These are phyloP conservation scores for Crossocerus cetratus DNA, from an alignment of 2,888 invertebrate species.

Conservation along the genomic window DNA sequence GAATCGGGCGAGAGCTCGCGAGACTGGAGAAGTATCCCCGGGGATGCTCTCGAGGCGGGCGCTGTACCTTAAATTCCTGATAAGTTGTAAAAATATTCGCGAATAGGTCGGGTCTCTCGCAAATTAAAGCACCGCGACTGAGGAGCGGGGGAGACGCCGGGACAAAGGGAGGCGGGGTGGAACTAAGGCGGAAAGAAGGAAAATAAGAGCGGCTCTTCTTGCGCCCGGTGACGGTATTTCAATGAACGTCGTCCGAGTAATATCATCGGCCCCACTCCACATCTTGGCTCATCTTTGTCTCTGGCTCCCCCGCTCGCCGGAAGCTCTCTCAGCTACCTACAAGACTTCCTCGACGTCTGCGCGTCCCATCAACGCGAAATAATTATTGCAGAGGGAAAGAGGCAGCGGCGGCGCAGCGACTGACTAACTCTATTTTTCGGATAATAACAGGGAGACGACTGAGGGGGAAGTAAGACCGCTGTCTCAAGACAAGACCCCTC, in stretches of 20 bases:
- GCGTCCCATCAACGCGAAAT: slow-evolving; percentile 24
- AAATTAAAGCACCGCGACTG: slow-evolving; percentile 38
- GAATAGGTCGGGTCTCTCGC: slow-evolving; percentile 30
- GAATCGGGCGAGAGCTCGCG: slow-evolving; percentile 7
- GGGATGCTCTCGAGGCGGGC: no score
- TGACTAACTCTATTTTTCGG: background rate
- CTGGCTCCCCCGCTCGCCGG: background rate
- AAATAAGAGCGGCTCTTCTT: slow-evolving; percentile 30
- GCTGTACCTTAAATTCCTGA: slow-evolving; percentile 4
- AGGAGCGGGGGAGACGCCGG: slow-evolving; percentile 7
- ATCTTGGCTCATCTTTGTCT: slow-evolving; percentile 24
- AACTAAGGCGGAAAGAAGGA: slow-evolving; percentile 26
- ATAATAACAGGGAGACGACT: background rate
- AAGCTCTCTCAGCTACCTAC: no score
- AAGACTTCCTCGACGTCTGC: slow-evolving; percentile 9
- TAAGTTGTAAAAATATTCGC: slow-evolving; percentile 26
- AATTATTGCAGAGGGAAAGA: slow-evolving; percentile 25
- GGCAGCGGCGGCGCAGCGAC: slow-evolving; percentile 1
- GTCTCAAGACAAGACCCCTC: background rate
- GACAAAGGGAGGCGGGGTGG: slow-evolving; percentile 31
- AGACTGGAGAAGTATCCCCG: background rate
- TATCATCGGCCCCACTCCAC: slow-evolving; percentile 40
- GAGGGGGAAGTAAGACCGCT: no score
- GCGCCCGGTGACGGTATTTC: slow-evolving; percentile 32
- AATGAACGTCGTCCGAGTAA: slow-evolving; percentile 45